Percentiles rank a stretch among this genome's conserved stretches.
These are phyloP conservation scores for Troilus luridus DNA, from an alignment of 2,888 invertebrate genomes.

Conservation along the genomic window DNA sequence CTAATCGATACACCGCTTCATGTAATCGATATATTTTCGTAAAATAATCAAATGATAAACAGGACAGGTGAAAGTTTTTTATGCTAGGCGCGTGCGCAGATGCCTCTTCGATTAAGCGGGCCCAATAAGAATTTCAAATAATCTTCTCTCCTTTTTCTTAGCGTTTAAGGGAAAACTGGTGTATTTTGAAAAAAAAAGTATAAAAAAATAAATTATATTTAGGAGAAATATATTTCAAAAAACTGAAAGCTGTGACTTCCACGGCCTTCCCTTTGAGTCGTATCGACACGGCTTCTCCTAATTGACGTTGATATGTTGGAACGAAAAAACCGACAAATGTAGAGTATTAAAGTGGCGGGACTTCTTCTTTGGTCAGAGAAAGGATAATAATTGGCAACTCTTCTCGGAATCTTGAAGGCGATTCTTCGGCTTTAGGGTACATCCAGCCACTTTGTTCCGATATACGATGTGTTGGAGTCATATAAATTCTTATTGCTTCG, in stretches of 20 bases:
- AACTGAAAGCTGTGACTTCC: background rate
- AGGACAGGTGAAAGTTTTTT: slow-evolving; percentile 47
- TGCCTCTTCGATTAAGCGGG: background rate
- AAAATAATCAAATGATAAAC: slow-evolving; percentile 18
- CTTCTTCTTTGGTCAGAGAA: background rate
- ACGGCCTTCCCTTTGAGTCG: background rate
- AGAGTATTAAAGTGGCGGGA: slow-evolving; percentile 6
- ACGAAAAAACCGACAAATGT: slow-evolving; percentile 15
- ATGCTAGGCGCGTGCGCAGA: slow-evolving; percentile 21
- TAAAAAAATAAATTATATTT: background rate
- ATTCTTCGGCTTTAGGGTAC: background rate
- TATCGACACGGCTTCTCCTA: background rate
- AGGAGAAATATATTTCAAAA: background rate
- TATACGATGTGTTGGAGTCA: background rate
- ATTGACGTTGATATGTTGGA: slow-evolving; percentile 22
- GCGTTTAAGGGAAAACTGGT: background rate
- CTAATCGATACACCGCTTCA: slow-evolving; percentile 2
- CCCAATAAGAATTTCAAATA: slow-evolving; percentile 38
- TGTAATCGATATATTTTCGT: background rate
- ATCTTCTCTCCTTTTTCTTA: background rate
- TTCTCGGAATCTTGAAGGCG: background rate
- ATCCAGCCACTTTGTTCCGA: background rate
- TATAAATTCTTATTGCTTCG: background rate
- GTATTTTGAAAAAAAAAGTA: background rate
- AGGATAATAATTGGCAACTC: background rate